Evolutionary conservation across 2,113 vertebrate species (phyloP).

Genomic region (Leuciscus idus): DNA sequence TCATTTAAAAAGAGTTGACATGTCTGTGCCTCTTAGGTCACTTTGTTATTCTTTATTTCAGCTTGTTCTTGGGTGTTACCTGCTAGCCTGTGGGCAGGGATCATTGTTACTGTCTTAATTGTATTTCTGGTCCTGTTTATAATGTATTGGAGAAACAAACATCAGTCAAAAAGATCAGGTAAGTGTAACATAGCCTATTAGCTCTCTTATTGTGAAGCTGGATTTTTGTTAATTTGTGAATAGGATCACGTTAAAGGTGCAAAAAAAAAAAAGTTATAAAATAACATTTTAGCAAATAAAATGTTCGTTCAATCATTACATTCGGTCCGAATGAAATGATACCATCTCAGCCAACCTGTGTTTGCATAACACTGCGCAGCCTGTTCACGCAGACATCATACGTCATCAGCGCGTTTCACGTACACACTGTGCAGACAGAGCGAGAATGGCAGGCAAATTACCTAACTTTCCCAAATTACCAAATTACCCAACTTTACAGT

Average conservation of each 20-base stretch:
- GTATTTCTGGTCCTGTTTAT: slow-evolving; percentile 46
- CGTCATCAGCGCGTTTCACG: no score
- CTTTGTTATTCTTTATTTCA: slow-evolving; percentile 32
- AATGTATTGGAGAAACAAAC: slow-evolving; percentile 55
- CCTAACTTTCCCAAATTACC: no score
- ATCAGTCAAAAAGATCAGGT: neutral
- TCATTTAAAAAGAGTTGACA: neutral
- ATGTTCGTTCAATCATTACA: no score
- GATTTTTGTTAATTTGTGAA: neutral
- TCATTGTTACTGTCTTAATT: slow-evolving; percentile 63
- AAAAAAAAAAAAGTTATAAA: no score
- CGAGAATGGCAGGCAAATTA: no score
- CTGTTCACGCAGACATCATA: no score
- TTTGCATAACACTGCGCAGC: no score
- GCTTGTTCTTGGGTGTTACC: slow-evolving; percentile 69
- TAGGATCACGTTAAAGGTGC: neutral
- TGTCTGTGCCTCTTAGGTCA: neutral
- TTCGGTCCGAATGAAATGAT: no score
- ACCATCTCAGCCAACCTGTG: no score
- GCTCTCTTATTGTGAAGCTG: neutral
- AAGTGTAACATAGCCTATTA: neutral
- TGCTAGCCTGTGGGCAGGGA: slow-evolving; percentile 70
- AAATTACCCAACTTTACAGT: no score
- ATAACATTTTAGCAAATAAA: no score
- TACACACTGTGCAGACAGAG: no score